A percentile compares a stretch with the other conserved stretches of the same genome.
These are phyloP conservation scores for Chrysocyon brachyurus DNA, from an alignment of 2,797 vertebrate species.

Conservation along the genomic window DNA sequence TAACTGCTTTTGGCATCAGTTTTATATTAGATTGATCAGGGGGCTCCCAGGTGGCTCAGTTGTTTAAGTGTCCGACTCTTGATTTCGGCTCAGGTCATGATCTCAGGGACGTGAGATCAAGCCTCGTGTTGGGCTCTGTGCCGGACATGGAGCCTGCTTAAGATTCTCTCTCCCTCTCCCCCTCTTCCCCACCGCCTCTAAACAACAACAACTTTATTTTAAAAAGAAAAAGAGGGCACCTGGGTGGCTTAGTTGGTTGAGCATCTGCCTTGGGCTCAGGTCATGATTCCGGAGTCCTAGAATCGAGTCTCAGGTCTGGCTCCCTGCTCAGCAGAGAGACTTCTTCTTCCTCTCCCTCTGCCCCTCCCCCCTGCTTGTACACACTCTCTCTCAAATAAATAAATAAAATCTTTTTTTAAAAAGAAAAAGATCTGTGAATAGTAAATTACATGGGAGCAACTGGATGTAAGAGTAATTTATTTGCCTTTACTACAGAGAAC, in stretches of 20 bases:
- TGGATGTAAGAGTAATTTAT: background rate
- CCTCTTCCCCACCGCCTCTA: background rate
- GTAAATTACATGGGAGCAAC: background rate
- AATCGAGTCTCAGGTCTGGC: too few relatives aligned
- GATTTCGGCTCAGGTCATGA: background rate
- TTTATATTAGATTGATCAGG: background rate
- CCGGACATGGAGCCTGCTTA: background rate
- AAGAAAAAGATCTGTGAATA: background rate
- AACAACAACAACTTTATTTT: background rate
- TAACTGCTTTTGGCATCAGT: conserved; percentile 2
- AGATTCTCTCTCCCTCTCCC: background rate
- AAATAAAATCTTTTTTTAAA: background rate
- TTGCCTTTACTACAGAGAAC: background rate
- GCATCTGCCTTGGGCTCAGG: too few relatives aligned
- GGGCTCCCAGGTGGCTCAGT: background rate
- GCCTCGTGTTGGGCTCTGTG: background rate
- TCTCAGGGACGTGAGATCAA: background rate
- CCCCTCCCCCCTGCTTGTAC: too few relatives aligned
- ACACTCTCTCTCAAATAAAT: too few relatives aligned
- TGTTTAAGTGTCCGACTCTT: background rate
- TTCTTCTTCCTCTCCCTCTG: too few relatives aligned
- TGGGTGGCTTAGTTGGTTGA: too few relatives aligned
- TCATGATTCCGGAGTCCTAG: too few relatives aligned
- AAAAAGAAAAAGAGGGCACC: background rate
- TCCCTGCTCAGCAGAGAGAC: too few relatives aligned